Evolutionary conservation across 2,113 vertebrate species (phyloP), one percentile per base, ranked within the genome.

Genomic region (Lepisosteus oculatus): DNA sequence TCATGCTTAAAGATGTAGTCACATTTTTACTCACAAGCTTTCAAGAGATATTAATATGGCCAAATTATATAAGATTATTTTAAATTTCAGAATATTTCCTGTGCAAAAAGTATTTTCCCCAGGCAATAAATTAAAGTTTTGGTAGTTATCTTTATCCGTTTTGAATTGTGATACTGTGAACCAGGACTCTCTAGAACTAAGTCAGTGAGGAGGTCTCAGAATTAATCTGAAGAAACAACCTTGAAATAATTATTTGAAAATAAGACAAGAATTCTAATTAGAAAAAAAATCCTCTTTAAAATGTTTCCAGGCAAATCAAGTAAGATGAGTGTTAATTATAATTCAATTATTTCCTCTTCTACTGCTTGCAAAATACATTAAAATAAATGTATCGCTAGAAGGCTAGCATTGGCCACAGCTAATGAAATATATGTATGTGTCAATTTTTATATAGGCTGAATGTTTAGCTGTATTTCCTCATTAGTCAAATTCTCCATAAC

Each of bases 11-110:
- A 78, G 64, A 43, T 74, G 61, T 69, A 65, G 13, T 42, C 43
- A 55, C 67, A 74, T 61, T 15, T 71, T 68, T 43, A 67, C 68
- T 17, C 45, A 69, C 14, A 70, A 71, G 68, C 71, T 75, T 76
- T 76, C 70, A 68, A 70, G 75, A 70, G 57, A 75, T n/a, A 70
- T 78, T 69, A 70, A n/a, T 43, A 75, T 62, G 65, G 29, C 29
- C 29, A 29, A 29, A 68, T 47, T 13, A 61, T 14, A 59, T 61
- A 65, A 67, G 72, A 71, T 75, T 15, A 72, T 72, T 72, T 76
- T 3, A 56, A 43, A 67, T 69, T 43, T 47, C 54, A 17, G 59
- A 42, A 43, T 29, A 70, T 75, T 72, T 66, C 63, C 63, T 73
- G n/a, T 67, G 63, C 71, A 65, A 74, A 62, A 65, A 64, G 59